phyloP scores from a whole-genome alignment of 2,113 vertebrate genomes.

The Ranitomeya variabilis region DNA sequence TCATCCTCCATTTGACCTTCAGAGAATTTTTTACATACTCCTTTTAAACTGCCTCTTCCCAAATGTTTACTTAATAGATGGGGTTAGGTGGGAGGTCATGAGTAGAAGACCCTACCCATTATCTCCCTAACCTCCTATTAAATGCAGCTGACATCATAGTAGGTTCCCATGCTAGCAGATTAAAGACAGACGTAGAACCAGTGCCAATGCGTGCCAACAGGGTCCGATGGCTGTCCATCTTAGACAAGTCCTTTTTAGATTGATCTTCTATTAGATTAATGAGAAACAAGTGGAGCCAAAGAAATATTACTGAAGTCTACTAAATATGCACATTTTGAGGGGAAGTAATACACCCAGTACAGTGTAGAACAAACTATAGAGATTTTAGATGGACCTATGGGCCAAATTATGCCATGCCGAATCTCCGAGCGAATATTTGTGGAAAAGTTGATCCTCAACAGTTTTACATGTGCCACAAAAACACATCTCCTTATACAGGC shows the following conservation, averaged over 20 bases:
- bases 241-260: background rate
- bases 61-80: background rate
- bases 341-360: background rate
- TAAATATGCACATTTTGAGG: too few species aligned
- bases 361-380: too few species aligned
- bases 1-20: background rate
- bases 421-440: too few species aligned
- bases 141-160: background rate
- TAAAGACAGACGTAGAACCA: background rate
- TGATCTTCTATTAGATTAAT: background rate
- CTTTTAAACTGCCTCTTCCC: background rate
- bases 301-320: background rate
- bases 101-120: constrained; percentile 14
- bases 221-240: background rate
- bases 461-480: too few species aligned
- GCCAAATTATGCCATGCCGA: too few species aligned
- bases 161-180: constrained; percentile 4
- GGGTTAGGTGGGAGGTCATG: background rate
- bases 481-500: too few species aligned
- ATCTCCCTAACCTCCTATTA: constrained; percentile 10
- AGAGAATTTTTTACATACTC: background rate
- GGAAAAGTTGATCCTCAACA: too few species aligned
- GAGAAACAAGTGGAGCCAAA: background rate
- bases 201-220: background rate
- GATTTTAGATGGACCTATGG: too few species aligned